Evolutionary conservation across 2,797 vertebrate species (phyloP), one percentile per base, ranked within the genome.

Genomic region (Centroberyx gerrardi): DNA sequence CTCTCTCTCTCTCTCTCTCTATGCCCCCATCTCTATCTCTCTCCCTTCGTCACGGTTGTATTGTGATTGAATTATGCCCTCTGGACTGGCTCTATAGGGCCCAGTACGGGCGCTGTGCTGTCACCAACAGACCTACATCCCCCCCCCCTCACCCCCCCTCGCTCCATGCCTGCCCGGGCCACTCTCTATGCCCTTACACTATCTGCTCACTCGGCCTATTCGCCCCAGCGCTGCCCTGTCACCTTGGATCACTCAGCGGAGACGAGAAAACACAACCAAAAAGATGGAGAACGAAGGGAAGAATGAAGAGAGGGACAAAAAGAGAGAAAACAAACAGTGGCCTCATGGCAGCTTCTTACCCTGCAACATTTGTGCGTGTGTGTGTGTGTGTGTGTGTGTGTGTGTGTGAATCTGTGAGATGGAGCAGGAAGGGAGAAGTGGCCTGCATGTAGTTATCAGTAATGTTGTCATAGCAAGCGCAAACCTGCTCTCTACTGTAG

Each of bases 31-130:
- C 77, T 81, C 78, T 77, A 73, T 78, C 78, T 76, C 78, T 81
- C 74, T 78, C 83, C 79, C 86, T 91, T 87, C 84, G 82, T 89
- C 84, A 78, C 28, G 58, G 75, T 76, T 83, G 77, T 91, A 77
- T 83, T 91, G 77, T 87, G 91, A 95, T 94, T 91, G 85, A 93
- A 94, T 94, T 89, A 92, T 76, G 76, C 77, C 91, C 93, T 72
- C 70, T 85, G 82, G 89, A 91, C 81, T 73, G 70, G 68, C 85
- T 91, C 76, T 66, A 68, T 68, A 52, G 81, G 70, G 80, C 54
- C 64, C 68, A 59, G 78, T 83, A 78, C 56, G 66, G 78, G 78
- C 78, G 56, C 81, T 78, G 75, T 61, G 69, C 81, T 87, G 84
- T 92, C 83, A 86, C 76, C 86, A 82, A 74, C 81, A 80, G 81